These are phyloP conservation scores for Lissocephala sabroskyi DNA, from an alignment of 2,888 invertebrate genomes.

Conservation along the genomic window DNA sequence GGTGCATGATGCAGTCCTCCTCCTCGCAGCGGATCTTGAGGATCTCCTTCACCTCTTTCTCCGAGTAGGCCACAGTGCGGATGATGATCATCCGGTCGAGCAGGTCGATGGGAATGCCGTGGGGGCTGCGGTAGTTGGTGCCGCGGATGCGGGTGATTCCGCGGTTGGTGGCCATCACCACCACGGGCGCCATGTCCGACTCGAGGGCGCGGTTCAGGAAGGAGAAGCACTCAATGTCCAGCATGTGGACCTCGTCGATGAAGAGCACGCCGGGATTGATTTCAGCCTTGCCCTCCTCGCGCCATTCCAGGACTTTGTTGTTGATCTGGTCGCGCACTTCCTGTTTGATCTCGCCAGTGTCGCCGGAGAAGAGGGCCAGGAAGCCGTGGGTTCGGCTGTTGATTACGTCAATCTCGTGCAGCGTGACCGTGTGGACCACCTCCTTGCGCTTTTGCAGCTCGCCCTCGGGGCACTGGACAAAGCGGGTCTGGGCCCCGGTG, in stretches of 20 bases:
- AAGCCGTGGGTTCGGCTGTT: slow-evolving; percentile 99
- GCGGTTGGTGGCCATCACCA: slow-evolving; percentile 99
- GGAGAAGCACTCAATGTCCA: slow-evolving; percentile 99
- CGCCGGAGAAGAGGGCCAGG: slow-evolving; percentile 97
- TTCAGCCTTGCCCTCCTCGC: slow-evolving; percentile 99
- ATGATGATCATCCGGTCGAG: slow-evolving; percentile 96
- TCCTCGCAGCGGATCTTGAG: slow-evolving; percentile 96
- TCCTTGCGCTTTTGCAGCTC: slow-evolving; percentile 98
- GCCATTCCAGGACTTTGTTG: slow-evolving; percentile 97
- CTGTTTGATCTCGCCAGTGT: slow-evolving; percentile 98
- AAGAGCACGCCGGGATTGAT: slow-evolving; percentile 98
- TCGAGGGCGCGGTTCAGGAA: slow-evolving; percentile 97
- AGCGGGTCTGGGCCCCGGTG: slow-evolving; percentile 88
- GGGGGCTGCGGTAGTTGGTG: slow-evolving; percentile 93
- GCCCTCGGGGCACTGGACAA: slow-evolving; percentile 98
- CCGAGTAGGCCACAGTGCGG: slow-evolving; percentile 89
- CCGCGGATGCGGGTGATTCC: slow-evolving; percentile 96
- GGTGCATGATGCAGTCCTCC: slow-evolving; percentile 96
- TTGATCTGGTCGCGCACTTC: slow-evolving; percentile 99
- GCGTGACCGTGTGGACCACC: slow-evolving; percentile 96
- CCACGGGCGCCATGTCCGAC: slow-evolving; percentile 96
- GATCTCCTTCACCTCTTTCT: slow-evolving; percentile 92
- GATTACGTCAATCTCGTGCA: slow-evolving; percentile 99
- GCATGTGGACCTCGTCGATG: slow-evolving; percentile 98
- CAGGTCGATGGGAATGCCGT: slow-evolving; percentile 97